A percentile compares a stretch with the other conserved stretches of the same genome.
phyloP scores from a whole-genome alignment of 30 jellyfish, hydroid and myxozoan genomes.

The Pseudorhiza aurosa region DNA sequence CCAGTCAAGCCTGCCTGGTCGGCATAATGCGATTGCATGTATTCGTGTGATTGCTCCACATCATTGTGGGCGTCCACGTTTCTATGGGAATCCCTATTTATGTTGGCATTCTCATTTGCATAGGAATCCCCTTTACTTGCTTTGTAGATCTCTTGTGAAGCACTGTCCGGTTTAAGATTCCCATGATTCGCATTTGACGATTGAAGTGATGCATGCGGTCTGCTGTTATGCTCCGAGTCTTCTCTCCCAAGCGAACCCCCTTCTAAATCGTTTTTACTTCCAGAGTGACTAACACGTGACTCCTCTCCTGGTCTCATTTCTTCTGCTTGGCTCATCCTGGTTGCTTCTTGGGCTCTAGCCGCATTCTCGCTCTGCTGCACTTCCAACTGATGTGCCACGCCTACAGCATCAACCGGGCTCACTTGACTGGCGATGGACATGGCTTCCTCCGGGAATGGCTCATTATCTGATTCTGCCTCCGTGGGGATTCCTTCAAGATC shows the following conservation, averaged over 20 bases:
- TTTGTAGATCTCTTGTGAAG: background rate
- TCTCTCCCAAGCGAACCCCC: background rate
- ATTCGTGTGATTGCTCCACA: too few species aligned
- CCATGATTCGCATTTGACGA: background rate
- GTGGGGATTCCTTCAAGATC: slow-evolving; percentile 48
- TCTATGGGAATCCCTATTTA: background rate
- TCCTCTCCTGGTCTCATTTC: background rate
- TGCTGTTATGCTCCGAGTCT: slow-evolving; percentile 13
- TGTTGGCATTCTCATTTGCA: background rate
- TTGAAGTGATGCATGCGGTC: slow-evolving; percentile 16
- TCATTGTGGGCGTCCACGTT: background rate
- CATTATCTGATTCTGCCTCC: slow-evolving; percentile 86
- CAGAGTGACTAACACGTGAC: slow-evolving; percentile 8
- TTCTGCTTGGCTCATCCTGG: background rate
- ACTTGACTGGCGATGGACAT: slow-evolving; percentile 21
- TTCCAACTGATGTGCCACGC: slow-evolving; percentile 3
- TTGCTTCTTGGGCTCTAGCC: slow-evolving; percentile 5
- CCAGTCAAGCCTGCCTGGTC: too few species aligned
- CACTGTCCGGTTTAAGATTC: background rate
- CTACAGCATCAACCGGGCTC: slow-evolving; percentile 11
- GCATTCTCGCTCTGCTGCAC: background rate
- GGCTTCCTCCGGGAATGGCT: slow-evolving; percentile 60
- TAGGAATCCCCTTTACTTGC: background rate
- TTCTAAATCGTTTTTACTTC: background rate
- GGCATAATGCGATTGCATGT: too few species aligned